These are phyloP conservation scores for Empis stercorea DNA, from an alignment of 2,888 invertebrate species.

Conservation along the genomic window DNA sequence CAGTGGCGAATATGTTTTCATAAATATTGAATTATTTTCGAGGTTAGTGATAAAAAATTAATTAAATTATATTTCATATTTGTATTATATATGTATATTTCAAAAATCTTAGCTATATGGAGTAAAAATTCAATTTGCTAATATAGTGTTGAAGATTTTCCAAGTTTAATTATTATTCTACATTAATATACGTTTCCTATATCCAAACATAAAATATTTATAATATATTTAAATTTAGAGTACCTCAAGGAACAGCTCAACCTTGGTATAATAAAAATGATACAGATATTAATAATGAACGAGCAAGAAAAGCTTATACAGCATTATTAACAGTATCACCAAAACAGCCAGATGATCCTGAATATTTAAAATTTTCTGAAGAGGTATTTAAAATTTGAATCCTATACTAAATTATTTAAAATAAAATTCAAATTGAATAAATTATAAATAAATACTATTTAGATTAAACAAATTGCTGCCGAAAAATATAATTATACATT, in stretches of 20 bases:
- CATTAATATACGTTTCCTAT: too few species aligned
- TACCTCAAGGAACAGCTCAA: conserved; percentile 47
- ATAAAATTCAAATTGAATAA: too few species aligned
- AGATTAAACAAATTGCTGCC: conserved; percentile 56
- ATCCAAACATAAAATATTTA: too few species aligned
- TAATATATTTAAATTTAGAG: conserved; percentile 32
- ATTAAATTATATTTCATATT: conserved; percentile 1
- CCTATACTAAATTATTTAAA: too few species aligned
- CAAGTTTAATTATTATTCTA: too few species aligned
- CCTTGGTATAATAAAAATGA: conserved; percentile 83
- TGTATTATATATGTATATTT: too few species aligned
- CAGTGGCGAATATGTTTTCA: conserved; percentile 94
- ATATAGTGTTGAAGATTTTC: too few species aligned
- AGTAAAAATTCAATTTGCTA: too few species aligned
- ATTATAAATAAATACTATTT: too few species aligned
- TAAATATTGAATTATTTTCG: conserved; percentile 92
- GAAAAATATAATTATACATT: conserved; percentile 60
- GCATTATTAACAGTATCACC: conserved; percentile 82
- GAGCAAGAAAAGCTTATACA: conserved; percentile 73
- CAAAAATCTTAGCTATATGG: too few species aligned
- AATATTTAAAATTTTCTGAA: conserved; percentile 63
- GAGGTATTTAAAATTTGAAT: conserved; percentile 42
- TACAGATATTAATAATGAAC: conserved; percentile 63
- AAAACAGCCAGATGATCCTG: conserved; percentile 61
- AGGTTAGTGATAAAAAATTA: conserved; percentile 52